phyloP scores from a whole-genome alignment of 2,113 vertebrate genomes.

The Channa maculata region DNA sequence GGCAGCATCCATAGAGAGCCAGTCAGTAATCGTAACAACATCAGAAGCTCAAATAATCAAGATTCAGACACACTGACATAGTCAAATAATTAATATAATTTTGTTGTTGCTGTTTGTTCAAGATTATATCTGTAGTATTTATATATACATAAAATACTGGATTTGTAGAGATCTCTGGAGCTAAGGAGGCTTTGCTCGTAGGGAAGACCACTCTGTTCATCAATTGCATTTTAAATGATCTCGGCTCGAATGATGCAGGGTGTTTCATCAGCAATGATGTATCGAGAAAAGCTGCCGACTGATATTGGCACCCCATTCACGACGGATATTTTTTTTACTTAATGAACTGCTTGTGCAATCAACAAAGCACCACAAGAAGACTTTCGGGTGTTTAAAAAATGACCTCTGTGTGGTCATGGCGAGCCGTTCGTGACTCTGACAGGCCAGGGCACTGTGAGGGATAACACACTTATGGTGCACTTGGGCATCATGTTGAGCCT shows the following conservation, averaged over 20 bases:
- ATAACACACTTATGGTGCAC: constrained; percentile 59
- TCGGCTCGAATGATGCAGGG: constrained; percentile 48
- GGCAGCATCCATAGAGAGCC: constrained; percentile 25
- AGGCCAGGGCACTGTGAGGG: constrained; percentile 43
- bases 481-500: constrained; percentile 50
- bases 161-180: constrained; percentile 12
- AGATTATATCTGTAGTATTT: constrained; percentile 17
- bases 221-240: constrained; percentile 50
- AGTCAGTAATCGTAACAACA: constrained; percentile 10
- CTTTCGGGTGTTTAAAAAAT: constrained; percentile 56
- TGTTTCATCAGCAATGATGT: constrained; percentile 69
- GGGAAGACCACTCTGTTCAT: constrained; percentile 28
- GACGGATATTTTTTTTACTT: constrained; percentile 72
- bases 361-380: constrained; percentile 53
- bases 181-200: background rate
- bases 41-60: constrained; percentile 27
- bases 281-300: constrained; percentile 51
- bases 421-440: constrained; percentile 40
- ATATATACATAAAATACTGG: background rate
- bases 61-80: constrained; percentile 12
- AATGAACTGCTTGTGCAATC: constrained; percentile 70
- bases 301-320: constrained; percentile 69
- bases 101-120: background rate
- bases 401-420: constrained; percentile 40
- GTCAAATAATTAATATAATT: background rate